phyloP scores from a whole-genome alignment of 1,140 invertebrate species.

The Cotesia chilonis region DNA sequence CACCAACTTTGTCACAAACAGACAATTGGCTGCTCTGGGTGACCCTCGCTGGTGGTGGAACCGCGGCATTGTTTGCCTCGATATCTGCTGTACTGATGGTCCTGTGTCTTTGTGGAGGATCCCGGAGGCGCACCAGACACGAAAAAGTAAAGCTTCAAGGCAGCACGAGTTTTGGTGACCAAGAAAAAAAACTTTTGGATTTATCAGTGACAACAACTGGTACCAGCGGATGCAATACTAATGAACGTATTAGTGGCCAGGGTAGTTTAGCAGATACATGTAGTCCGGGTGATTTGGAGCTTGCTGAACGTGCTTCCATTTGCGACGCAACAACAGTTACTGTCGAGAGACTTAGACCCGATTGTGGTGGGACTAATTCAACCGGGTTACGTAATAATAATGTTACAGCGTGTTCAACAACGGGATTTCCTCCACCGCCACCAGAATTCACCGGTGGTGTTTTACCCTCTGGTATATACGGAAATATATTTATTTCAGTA shows the following conservation, averaged over 20 bases:
- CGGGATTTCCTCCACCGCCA: slow-evolving; percentile 72
- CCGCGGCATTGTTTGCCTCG: slow-evolving; percentile 62
- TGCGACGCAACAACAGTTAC: slow-evolving; percentile 76
- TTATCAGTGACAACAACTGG: slow-evolving; percentile 80
- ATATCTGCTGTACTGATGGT: slow-evolving; percentile 66
- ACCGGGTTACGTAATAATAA: slow-evolving; percentile 39
- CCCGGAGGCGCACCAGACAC: slow-evolving; percentile 63
- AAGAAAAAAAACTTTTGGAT: slow-evolving; percentile 84
- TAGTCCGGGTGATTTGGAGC: slow-evolving; percentile 59
- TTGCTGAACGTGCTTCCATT: slow-evolving; percentile 66
- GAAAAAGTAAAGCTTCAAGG: slow-evolving; percentile 74
- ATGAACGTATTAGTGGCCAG: slow-evolving; percentile 58
- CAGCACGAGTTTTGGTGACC: slow-evolving; percentile 82
- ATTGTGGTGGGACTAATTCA: slow-evolving; percentile 42
- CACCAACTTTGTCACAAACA: slow-evolving; percentile 71
- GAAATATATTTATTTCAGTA: slow-evolving; percentile 80
- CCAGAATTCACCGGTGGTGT: slow-evolving; percentile 73
- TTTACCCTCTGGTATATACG: slow-evolving; percentile 70
- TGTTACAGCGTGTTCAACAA: slow-evolving; percentile 48
- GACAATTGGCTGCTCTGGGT: slow-evolving; percentile 70
- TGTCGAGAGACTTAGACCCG: slow-evolving; percentile 73
- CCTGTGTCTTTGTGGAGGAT: slow-evolving; percentile 69
- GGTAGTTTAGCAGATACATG: slow-evolving; percentile 69
- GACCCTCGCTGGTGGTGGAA: slow-evolving; percentile 67
- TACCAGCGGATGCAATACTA: slow-evolving; percentile 72